phyloP scores from a whole-genome alignment of 2,797 vertebrate species.

The Pangasius larnaudii region DNA sequence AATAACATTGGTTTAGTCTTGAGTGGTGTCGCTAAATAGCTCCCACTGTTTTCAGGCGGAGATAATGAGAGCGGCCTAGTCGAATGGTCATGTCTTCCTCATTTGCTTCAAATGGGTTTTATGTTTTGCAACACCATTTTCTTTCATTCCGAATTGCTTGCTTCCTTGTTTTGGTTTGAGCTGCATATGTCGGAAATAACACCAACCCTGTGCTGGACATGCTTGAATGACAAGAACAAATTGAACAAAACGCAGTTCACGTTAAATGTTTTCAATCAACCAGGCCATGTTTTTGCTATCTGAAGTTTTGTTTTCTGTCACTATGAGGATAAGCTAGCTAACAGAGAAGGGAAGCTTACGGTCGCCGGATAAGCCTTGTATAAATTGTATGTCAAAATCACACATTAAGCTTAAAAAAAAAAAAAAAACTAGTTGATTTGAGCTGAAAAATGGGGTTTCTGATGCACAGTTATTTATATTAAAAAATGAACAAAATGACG shows the following conservation, averaged over 20 bases:
- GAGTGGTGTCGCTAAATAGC: constrained; percentile 71
- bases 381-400: not conserved
- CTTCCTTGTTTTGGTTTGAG: not conserved
- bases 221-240: not conserved
- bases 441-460: not conserved
- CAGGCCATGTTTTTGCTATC: not conserved
- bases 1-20: constrained; percentile 59
- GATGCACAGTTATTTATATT: not conserved
- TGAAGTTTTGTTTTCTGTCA: not conserved
- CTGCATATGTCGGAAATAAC: not conserved
- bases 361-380: not conserved
- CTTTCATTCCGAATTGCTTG: not conserved
- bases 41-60: constrained; percentile 65
- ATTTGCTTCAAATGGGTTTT: constrained; percentile 73
- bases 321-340: not conserved
- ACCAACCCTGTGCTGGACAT: not conserved
- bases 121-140: constrained; percentile 15
- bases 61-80: constrained; percentile 75
- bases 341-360: not conserved
- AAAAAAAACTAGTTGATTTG: not conserved
- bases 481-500: no score
- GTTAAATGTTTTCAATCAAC: not conserved
- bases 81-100: constrained; percentile 71
- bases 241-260: not conserved
- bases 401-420: no score